Conservation (phyloP, 2,113 vertebrate genomes). For the cattle (Bos taurus) region DNA sequence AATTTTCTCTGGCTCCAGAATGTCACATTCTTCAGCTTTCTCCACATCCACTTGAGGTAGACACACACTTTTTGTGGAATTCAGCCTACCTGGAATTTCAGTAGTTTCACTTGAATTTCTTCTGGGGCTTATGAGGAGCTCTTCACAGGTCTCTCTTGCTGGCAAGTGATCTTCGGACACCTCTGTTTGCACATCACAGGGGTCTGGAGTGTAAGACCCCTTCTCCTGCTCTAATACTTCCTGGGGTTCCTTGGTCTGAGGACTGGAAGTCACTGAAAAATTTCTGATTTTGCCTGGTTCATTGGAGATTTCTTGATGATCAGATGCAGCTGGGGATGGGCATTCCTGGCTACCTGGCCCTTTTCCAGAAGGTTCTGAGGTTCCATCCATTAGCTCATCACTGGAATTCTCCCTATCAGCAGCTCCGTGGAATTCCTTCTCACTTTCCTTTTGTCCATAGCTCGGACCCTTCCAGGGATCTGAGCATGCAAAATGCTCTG, state of each 20-base stretch:
- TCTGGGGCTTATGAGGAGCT: neutral
- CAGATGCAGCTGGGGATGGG: conserved; percentile 30
- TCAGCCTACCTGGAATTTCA: neutral
- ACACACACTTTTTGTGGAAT: conserved; percentile 11
- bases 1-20: conserved; percentile 35
- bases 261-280: conserved; percentile 15
- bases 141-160: conserved; percentile 2
- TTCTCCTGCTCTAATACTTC: neutral
- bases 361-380: conserved; percentile 44
- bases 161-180: conserved; percentile 18
- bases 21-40: conserved; percentile 47
- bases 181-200: conserved; percentile 26
- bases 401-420: neutral
- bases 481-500: conserved; percentile 38
- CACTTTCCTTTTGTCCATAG: neutral
- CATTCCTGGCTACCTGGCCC: conserved; percentile 30
- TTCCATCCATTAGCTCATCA: neutral
- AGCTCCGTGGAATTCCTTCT: neutral
- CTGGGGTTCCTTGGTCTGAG: conserved; percentile 40
- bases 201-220: neutral
- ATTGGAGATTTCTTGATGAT: conserved; percentile 2
- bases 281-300: neutral
- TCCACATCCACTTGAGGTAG: conserved; percentile 58
- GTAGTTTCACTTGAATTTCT: conserved; percentile 37
- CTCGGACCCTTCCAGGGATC: neutral